These are phyloP conservation scores for Amphipyra tragopoginis DNA, from an alignment of 2,888 invertebrate species.

Conservation along the genomic window DNA sequence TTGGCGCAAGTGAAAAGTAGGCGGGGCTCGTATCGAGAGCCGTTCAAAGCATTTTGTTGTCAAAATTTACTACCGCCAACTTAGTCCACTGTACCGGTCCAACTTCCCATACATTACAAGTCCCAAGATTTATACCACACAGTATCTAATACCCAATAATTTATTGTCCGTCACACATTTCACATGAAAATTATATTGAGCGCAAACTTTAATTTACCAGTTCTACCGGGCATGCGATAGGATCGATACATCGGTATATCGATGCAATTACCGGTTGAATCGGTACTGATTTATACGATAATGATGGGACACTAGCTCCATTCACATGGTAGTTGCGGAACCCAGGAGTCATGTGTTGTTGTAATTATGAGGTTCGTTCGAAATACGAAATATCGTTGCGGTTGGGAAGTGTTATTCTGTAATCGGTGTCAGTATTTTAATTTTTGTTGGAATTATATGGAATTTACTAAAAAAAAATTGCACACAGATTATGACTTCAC, in stretches of 20 bases:
- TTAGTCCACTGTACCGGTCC: constrained; percentile 7
- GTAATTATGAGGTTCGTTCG: constrained; percentile 59
- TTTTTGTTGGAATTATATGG: not conserved
- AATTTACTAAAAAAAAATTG: too few species aligned
- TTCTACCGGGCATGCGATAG: constrained; percentile 60
- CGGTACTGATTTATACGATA: constrained; percentile 85
- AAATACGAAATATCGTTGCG: constrained; percentile 59
- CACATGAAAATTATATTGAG: constrained; percentile 70
- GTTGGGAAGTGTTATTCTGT: constrained; percentile 52
- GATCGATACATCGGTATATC: constrained; percentile 67
- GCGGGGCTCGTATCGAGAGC: too few species aligned
- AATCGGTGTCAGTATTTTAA: constrained; percentile 26
- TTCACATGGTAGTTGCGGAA: constrained; percentile 60
- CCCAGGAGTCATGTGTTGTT: constrained; percentile 64
- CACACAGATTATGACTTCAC: too few species aligned
- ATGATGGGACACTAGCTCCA: constrained; percentile 74
- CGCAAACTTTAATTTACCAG: constrained; percentile 66
- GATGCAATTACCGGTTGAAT: constrained; percentile 70
- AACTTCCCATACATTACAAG: constrained; percentile 54
- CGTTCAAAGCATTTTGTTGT: too few species aligned
- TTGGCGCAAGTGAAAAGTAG: too few species aligned
- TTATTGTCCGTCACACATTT: constrained; percentile 70
- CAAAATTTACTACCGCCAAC: too few species aligned
- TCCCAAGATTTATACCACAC: constrained; percentile 57
- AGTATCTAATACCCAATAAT: constrained; percentile 61